These are phyloP conservation scores for Hirudinaria manillensis DNA, from an alignment of 2,888 invertebrate genomes.

Conservation along the genomic window DNA sequence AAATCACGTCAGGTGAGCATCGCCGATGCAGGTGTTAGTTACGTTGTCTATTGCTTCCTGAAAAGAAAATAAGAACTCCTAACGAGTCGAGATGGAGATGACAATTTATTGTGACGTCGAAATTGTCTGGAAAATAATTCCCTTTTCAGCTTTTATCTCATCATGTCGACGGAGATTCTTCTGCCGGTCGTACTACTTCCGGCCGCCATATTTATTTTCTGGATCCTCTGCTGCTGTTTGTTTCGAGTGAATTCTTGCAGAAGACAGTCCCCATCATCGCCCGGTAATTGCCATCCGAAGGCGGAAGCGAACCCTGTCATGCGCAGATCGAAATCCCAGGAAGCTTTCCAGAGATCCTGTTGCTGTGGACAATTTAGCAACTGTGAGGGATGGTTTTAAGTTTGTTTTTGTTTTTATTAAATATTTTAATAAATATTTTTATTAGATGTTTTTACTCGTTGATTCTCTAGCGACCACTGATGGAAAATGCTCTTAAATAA, in stretches of 20 bases:
- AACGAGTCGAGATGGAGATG: background rate
- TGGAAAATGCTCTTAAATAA: too few relatives aligned
- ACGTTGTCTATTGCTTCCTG: background rate
- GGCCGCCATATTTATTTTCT: constrained; percentile 8
- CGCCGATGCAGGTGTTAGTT: background rate
- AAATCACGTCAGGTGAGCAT: constrained; percentile 6
- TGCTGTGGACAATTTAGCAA: constrained; percentile 6
- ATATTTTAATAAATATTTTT: too few relatives aligned
- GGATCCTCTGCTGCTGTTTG: constrained; percentile 6
- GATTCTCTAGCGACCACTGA: too few relatives aligned
- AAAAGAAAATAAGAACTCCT: background rate
- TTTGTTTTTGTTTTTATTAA: too few relatives aligned
- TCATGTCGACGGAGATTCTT: constrained; percentile 11
- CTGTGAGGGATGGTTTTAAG: background rate
- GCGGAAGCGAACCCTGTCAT: background rate
- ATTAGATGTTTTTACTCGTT: too few relatives aligned
- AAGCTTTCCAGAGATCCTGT: background rate
- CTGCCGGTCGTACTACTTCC: constrained; percentile 13
- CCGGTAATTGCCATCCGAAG: background rate
- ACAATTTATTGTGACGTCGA: too few relatives aligned
- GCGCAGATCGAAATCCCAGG: background rate
- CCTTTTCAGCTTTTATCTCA: constrained; percentile 8
- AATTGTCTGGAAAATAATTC: background rate
- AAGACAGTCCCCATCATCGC: background rate
- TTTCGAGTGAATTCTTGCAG: constrained; percentile 5